Percentiles rank a stretch among this genome's conserved stretches.
These are phyloP conservation scores for Manacus vitellinus DNA, from an alignment of 2,113 vertebrate species.

Conservation along the genomic window DNA sequence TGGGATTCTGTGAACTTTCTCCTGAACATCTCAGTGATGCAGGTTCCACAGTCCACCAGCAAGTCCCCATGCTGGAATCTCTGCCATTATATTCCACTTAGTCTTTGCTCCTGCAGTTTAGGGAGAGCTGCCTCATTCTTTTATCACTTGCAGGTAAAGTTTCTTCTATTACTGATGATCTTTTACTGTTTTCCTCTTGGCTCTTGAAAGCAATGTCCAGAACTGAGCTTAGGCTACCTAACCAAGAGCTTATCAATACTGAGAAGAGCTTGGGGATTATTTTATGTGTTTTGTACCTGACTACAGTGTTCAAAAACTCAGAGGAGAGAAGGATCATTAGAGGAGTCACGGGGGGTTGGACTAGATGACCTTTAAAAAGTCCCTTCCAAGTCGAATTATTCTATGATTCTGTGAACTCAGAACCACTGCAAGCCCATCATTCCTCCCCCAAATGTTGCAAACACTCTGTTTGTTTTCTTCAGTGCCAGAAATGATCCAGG, in stretches of 20 bases:
- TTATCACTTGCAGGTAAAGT: not conserved
- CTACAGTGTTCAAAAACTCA: not conserved
- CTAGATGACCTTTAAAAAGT: not conserved
- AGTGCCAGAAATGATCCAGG: accelerated
- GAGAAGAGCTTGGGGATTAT: not conserved
- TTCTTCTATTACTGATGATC: not conserved
- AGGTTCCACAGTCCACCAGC: not conserved
- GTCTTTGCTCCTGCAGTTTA: not conserved
- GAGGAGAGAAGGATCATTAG: not conserved
- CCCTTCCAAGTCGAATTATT: not conserved
- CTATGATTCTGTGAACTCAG: not conserved
- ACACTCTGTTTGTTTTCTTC: accelerated
- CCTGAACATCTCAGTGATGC: not conserved
- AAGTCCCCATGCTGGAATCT: not conserved
- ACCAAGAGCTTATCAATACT: not conserved
- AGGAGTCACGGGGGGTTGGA: not conserved
- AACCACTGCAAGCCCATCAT: not conserved
- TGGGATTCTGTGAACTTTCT: not conserved
- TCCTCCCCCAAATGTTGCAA: not conserved
- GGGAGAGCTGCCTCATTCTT: not conserved
- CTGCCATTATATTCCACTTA: not conserved
- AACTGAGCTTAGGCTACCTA: not conserved
- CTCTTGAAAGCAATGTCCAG: not conserved
- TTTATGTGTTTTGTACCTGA: not conserved
- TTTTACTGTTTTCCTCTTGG: not conserved